phyloP scores from a whole-genome alignment of 2,888 invertebrate species.

The Phyllotreta striolata region DNA sequence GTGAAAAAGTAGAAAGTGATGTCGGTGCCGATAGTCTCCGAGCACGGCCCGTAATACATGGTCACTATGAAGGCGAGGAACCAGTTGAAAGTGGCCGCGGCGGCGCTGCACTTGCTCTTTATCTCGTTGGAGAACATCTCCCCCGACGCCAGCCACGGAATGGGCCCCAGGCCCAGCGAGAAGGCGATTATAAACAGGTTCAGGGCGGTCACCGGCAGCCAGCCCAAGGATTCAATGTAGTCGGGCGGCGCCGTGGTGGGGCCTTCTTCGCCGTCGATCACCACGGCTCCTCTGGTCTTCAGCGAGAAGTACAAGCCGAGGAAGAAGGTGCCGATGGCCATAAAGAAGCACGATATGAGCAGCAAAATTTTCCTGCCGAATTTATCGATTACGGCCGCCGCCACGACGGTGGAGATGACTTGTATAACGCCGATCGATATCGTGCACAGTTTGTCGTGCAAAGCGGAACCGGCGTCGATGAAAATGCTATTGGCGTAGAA shows the following conservation, averaged over 20 bases:
- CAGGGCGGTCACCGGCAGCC: slow-evolving; percentile 77
- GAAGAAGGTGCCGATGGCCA: slow-evolving; percentile 73
- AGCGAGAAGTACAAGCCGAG: slow-evolving; percentile 75
- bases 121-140: slow-evolving; percentile 84
- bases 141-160: slow-evolving; percentile 87
- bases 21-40: slow-evolving; percentile 65
- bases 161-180: slow-evolving; percentile 85
- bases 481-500: slow-evolving; percentile 82
- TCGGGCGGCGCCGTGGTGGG: too few relatives aligned
- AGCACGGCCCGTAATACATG: slow-evolving; percentile 71
- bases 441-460: slow-evolving; percentile 61
- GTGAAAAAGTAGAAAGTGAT: slow-evolving; percentile 81
- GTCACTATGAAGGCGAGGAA: slow-evolving; percentile 82
- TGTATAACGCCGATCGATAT: slow-evolving; percentile 77
- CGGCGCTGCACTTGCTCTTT: slow-evolving; percentile 78
- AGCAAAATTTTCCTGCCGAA: slow-evolving; percentile 81
- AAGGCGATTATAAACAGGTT: slow-evolving; percentile 81
- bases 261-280: slow-evolving; percentile 47
- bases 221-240: slow-evolving; percentile 65
- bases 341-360: slow-evolving; percentile 74
- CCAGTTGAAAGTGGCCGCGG: slow-evolving; percentile 87
- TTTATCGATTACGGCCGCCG: slow-evolving; percentile 79
- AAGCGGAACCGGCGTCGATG: slow-evolving; percentile 65
- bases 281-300: slow-evolving; percentile 52
- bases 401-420: slow-evolving; percentile 76